phyloP scores from a whole-genome alignment of 2,797 vertebrate genomes.

The Neoniphon sammara region DNA sequence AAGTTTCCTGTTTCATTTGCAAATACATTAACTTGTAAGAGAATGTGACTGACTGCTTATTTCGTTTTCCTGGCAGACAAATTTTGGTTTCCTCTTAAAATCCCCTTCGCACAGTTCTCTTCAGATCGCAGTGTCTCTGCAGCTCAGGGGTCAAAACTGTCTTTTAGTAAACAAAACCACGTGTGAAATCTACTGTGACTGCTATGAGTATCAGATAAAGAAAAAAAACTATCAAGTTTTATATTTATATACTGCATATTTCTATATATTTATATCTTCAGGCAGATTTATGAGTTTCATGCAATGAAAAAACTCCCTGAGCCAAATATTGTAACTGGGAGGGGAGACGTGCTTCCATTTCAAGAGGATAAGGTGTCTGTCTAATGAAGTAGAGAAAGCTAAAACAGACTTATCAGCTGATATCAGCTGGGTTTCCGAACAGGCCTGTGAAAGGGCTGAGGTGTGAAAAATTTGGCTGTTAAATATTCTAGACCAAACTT shows the following conservation, averaged over 20 bases:
- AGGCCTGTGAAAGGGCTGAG: too few relatives aligned
- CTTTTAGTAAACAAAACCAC: slow-evolving; percentile 54
- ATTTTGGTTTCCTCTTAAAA: slow-evolving; percentile 72
- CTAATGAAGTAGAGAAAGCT: too few relatives aligned
- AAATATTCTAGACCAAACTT: too few relatives aligned
- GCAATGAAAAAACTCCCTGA: too few relatives aligned
- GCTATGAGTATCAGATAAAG: slow-evolving; percentile 23
- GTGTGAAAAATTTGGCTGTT: too few relatives aligned
- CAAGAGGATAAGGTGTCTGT: too few relatives aligned
- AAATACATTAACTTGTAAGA: slow-evolving; percentile 21
- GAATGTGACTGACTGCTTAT: slow-evolving; percentile 5
- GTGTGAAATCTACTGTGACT: slow-evolving; percentile 35
- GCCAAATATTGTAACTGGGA: too few relatives aligned
- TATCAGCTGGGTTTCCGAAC: too few relatives aligned
- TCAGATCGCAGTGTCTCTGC: slow-evolving; percentile 4
- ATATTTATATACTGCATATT: neutral
- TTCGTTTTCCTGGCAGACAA: slow-evolving; percentile 44
- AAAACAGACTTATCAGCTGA: too few relatives aligned
- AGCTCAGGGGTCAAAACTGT: slow-evolving; percentile 31
- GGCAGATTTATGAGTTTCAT: neutral
- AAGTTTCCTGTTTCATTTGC: slow-evolving; percentile 50
- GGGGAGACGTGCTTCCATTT: too few relatives aligned
- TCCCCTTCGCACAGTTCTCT: slow-evolving; percentile 41
- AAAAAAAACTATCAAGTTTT: neutral
- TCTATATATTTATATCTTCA: neutral